These are phyloP conservation scores for Brachypodius melanocephalos DNA, from an alignment of 2,113 vertebrate species.

Conservation along the genomic window DNA sequence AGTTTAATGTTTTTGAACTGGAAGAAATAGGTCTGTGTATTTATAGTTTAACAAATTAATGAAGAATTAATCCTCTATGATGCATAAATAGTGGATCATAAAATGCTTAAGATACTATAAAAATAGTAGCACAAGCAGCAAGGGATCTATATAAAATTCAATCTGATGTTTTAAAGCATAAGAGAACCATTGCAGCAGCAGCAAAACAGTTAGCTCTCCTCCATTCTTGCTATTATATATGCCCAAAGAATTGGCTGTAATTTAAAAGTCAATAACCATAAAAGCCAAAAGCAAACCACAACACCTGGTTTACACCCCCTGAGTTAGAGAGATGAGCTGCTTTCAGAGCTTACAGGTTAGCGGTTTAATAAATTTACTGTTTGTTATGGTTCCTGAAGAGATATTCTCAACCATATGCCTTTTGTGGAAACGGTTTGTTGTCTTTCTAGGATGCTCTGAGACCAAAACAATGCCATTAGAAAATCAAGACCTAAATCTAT, in stretches of 20 bases:
- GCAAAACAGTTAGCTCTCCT: neutral
- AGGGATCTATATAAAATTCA: neutral
- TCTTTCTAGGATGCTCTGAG: neutral
- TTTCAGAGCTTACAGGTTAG: neutral
- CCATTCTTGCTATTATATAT: neutral
- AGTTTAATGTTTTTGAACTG: neutral
- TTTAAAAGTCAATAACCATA: neutral
- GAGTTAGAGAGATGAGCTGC: neutral
- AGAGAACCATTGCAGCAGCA: neutral
- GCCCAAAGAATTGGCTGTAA: neutral
- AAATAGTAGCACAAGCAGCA: neutral
- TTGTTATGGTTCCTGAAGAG: neutral
- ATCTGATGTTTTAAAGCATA: neutral
- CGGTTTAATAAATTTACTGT: neutral
- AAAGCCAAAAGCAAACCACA: neutral
- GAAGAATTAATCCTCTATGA: neutral
- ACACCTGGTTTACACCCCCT: neutral
- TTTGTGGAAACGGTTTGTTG: neutral
- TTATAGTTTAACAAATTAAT: neutral
- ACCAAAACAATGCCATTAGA: neutral
- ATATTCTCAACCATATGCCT: neutral
- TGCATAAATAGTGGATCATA: neutral
- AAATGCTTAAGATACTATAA: neutral
- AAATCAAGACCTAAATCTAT: neutral
- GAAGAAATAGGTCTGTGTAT: neutral